A percentile compares a stretch with the other conserved stretches of the same genome.
phyloP scores from a whole-genome alignment of 2,797 vertebrate species.

The Tenualosa ilisha region DNA sequence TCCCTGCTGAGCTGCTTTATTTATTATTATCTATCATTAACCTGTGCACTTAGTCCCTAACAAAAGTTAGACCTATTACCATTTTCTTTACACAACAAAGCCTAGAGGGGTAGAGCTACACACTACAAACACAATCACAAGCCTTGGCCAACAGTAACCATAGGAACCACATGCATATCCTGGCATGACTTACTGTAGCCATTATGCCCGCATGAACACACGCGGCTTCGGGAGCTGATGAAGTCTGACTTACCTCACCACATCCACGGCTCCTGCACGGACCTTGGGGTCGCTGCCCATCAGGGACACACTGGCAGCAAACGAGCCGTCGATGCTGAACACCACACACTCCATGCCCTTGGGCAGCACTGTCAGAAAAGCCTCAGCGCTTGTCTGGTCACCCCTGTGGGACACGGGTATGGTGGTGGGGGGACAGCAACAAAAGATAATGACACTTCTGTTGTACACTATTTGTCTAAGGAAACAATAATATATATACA shows the following conservation, averaged over 20 bases:
- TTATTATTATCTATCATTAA: neutral
- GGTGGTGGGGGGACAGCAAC: neutral
- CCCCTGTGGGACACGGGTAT: slow-evolving; percentile 72
- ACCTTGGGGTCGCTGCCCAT: slow-evolving; percentile 99
- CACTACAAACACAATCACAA: too few species aligned
- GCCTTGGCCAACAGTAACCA: neutral
- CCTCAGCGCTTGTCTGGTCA: slow-evolving; percentile 96
- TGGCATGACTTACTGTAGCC: too few species aligned
- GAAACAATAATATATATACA: too few species aligned
- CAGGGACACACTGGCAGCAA: slow-evolving; percentile 98
- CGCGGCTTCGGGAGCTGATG: neutral
- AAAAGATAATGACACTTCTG: neutral
- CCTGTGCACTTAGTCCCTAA: neutral
- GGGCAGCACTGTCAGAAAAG: slow-evolving; percentile 94
- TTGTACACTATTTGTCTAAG: too few species aligned
- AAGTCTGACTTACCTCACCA: slow-evolving; percentile 83
- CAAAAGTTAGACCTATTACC: too few species aligned
- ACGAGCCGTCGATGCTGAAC: slow-evolving; percentile 98
- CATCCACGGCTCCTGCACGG: slow-evolving; percentile 93
- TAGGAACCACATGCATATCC: neutral
- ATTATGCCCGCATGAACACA: too few species aligned
- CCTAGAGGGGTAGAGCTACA: too few species aligned
- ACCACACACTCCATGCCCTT: slow-evolving; percentile 94
- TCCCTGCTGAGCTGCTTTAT: neutral
- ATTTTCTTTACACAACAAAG: too few species aligned